phyloP scores from a whole-genome alignment of 1,140 invertebrate species.

The Zaprionus taronus region DNA sequence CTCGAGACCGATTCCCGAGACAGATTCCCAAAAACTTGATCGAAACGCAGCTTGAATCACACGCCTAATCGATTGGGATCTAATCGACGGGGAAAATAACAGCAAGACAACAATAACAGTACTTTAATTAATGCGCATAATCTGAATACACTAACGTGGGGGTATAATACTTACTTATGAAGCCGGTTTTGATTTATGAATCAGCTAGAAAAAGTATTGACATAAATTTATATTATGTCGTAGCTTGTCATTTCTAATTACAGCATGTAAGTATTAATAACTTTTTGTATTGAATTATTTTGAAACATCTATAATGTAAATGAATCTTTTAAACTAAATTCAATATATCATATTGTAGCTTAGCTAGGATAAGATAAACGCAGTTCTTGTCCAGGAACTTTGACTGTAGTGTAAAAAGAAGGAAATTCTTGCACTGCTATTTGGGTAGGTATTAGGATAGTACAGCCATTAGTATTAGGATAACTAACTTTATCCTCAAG shows the following conservation, averaged over 20 bases:
- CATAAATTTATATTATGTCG: background rate
- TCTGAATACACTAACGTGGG: background rate
- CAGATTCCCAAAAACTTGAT: slow-evolving; percentile 9
- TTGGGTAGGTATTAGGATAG: too few species aligned
- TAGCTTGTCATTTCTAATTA: background rate
- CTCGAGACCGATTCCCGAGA: background rate
- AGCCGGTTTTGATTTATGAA: background rate
- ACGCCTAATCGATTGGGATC: slow-evolving; percentile 14
- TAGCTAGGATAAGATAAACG: too few species aligned
- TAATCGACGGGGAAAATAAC: slow-evolving; percentile 5
- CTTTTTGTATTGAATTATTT: too few species aligned
- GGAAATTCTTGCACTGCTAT: too few species aligned
- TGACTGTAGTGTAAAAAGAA: too few species aligned
- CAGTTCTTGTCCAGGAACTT: too few species aligned
- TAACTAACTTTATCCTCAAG: too few species aligned
- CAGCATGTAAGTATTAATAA: too few species aligned
- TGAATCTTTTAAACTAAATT: too few species aligned
- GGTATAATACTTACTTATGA: background rate
- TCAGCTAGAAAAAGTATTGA: background rate
- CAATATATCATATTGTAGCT: too few species aligned
- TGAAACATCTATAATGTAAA: too few species aligned
- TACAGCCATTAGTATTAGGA: too few species aligned
- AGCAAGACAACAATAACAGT: slow-evolving; percentile 15
- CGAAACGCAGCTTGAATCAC: slow-evolving; percentile 1
- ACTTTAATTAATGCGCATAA: slow-evolving; percentile 32